Conservation (phyloP, 2,888 invertebrate genomes). For the Zygothrica quintamaculata region DNA sequence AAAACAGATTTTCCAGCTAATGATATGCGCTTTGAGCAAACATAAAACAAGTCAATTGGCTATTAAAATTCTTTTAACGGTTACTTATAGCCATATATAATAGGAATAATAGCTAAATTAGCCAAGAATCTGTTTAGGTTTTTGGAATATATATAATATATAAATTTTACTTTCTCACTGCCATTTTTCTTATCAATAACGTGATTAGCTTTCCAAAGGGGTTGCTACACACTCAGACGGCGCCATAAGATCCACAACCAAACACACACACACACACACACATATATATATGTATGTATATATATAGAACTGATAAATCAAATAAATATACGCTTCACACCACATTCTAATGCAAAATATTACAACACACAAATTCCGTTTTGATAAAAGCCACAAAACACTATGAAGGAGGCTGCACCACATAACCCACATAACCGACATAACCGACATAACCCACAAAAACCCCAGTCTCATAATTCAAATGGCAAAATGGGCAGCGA, state of each 20-base stretch:
- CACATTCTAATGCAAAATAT: conserved; percentile 45
- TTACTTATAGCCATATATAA: too few species aligned
- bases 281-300: too few species aligned
- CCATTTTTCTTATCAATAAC: too few species aligned
- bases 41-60: not conserved
- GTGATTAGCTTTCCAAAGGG: not conserved
- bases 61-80: too few species aligned
- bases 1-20: too few species aligned
- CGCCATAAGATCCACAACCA: not conserved
- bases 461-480: conserved; percentile 66
- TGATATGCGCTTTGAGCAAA: too few species aligned
- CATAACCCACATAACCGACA: not conserved
- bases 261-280: conserved; percentile 2
- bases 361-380: conserved; percentile 31
- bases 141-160: too few species aligned
- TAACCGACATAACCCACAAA: conserved; percentile 5
- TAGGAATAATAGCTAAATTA: too few species aligned
- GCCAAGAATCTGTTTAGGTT: too few species aligned
- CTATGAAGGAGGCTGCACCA: not conserved
- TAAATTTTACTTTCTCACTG: too few species aligned
- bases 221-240: not conserved
- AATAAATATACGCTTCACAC: conserved; percentile 64
- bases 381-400: conserved; percentile 57
- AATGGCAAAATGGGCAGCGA: conserved; percentile 32
- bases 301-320: conserved; percentile 58